Conservation (phyloP, 2,888 invertebrate genomes). For the Eristalinus sepulchralis region DNA sequence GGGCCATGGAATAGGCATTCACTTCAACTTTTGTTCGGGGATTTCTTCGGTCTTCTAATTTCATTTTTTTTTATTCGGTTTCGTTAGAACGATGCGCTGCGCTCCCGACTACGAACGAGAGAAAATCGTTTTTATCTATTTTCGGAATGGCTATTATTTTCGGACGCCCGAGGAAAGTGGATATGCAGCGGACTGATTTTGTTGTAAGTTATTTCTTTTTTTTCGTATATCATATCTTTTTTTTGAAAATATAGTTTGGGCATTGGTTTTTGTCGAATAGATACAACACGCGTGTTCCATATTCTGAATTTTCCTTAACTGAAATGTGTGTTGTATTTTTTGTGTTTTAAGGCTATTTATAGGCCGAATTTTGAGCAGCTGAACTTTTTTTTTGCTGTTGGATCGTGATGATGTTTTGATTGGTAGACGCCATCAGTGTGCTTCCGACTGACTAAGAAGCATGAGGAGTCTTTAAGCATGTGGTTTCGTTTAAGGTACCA, state of each 20-base stretch:
- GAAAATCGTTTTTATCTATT: conserved; percentile 66
- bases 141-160: conserved; percentile 70
- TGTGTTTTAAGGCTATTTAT: conserved; percentile 43
- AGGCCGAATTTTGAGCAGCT: conserved; percentile 36
- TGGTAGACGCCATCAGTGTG: background rate
- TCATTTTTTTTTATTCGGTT: conserved; percentile 14
- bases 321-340: conserved; percentile 28
- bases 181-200: conserved; percentile 55
- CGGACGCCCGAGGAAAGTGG: conserved; percentile 63
- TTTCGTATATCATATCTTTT: conserved; percentile 59
- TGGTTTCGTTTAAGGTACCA: too few relatives aligned
- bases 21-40: conserved; percentile 41
- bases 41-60: background rate
- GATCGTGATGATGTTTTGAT: background rate
- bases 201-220: background rate
- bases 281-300: conserved; percentile 56
- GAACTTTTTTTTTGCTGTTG: background rate
- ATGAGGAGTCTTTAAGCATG: too few relatives aligned
- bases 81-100: conserved; percentile 34
- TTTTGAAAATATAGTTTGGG: conserved; percentile 41
- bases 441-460: too few relatives aligned
- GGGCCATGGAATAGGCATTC: conserved; percentile 45
- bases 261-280: conserved; percentile 56
- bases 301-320: conserved; percentile 54
- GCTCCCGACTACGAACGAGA: conserved; percentile 32